Evolutionary conservation across 2,113 vertebrate genomes (phyloP).

Genomic region (Thalassoma bifasciatum): DNA sequence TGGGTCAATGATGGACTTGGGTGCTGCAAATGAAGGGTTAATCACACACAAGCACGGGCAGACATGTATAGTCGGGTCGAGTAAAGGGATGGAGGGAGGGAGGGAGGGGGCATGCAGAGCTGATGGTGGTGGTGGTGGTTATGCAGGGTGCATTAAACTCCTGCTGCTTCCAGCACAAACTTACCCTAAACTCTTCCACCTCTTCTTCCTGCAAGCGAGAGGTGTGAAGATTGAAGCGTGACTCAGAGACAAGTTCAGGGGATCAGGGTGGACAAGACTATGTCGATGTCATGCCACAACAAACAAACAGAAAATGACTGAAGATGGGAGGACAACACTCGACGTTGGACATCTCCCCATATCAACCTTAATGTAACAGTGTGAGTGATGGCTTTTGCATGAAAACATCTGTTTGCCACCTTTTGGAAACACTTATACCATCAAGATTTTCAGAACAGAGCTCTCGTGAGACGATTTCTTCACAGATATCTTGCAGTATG

Average conservation of each 20-base stretch:
- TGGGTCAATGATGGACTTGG: constrained; percentile 43
- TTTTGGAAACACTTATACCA: background rate
- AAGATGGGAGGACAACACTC: constrained; percentile 67
- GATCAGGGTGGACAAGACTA: constrained; percentile 73
- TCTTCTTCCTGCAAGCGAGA: constrained; percentile 99
- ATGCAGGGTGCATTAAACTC: constrained; percentile 50
- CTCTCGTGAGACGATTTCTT: no score
- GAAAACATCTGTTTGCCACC: background rate
- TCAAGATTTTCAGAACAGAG: background rate
- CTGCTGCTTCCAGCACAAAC: constrained; percentile 80
- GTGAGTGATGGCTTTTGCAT: background rate
- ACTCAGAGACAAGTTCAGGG: constrained; percentile 88
- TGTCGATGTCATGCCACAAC: constrained; percentile 72
- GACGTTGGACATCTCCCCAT: constrained; percentile 69
- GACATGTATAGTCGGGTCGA: constrained; percentile 23
- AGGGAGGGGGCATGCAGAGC: constrained; percentile 61
- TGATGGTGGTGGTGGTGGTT: constrained; percentile 38
- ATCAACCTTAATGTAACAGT: constrained; percentile 21
- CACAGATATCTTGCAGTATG: constrained; percentile 46
- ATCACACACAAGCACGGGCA: constrained; percentile 59
- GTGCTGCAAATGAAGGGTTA: constrained; percentile 66
- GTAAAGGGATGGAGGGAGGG: background rate
- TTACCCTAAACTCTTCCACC: constrained; percentile 99
- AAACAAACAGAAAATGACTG: constrained; percentile 68
- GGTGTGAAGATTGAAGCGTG: constrained; percentile 96